Conservation (phyloP, 2,113 vertebrate species). For the Indicator indicator region DNA sequence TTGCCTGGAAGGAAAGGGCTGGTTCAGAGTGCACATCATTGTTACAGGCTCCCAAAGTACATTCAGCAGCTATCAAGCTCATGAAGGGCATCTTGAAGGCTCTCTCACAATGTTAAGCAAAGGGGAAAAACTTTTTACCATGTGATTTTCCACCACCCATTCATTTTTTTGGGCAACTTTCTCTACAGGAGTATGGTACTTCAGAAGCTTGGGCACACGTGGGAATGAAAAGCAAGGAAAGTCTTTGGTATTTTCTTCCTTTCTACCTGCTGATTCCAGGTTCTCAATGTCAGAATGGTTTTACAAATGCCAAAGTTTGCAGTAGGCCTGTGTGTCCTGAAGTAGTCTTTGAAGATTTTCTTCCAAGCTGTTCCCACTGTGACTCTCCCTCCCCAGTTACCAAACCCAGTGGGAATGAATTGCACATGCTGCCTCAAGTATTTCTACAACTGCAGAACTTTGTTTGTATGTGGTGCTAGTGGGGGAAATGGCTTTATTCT, state of each 20-base stretch:
- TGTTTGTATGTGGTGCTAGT: conserved; percentile 39
- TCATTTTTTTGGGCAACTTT: background rate
- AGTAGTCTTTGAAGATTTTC: background rate
- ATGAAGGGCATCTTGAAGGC: background rate
- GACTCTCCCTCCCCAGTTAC: background rate
- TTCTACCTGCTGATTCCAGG: background rate
- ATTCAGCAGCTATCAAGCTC: background rate
- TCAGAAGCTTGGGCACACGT: background rate
- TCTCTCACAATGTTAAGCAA: background rate
- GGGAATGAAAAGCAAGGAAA: background rate
- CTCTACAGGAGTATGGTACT: background rate
- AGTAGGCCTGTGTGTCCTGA: background rate
- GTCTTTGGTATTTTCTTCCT: background rate
- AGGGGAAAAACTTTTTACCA: background rate
- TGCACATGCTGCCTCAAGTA: conserved; percentile 14
- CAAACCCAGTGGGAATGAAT: conserved; percentile 19
- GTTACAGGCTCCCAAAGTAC: background rate
- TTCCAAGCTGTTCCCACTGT: conserved; percentile 14
- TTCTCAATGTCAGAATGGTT: background rate
- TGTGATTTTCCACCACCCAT: fast-evolving
- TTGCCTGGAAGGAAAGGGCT: background rate
- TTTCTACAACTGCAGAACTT: conserved; percentile 36
- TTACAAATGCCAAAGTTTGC: background rate
- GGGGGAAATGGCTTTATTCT: conserved; percentile 48
- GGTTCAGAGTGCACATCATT: background rate